phyloP scores from a whole-genome alignment of 2,797 vertebrate genomes.

The Orientallactaga sibirica region DNA sequence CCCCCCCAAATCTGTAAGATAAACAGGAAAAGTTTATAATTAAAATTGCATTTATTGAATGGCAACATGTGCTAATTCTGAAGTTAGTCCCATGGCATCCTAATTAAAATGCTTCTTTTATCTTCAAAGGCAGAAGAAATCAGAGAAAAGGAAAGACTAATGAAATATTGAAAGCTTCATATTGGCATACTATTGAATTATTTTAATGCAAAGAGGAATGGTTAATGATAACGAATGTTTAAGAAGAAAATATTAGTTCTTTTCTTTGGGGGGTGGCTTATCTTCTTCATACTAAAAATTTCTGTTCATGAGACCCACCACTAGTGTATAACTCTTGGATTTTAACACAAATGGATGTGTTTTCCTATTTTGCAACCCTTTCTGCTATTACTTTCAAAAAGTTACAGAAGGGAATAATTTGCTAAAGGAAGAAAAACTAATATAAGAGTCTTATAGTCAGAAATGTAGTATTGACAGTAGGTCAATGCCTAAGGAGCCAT shows the following conservation, averaged over 20 bases:
- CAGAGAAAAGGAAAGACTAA: constrained; percentile 75
- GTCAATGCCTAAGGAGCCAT: background rate
- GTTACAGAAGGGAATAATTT: background rate
- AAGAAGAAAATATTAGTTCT: constrained; percentile 52
- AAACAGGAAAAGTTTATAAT: constrained; percentile 78
- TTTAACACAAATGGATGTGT: background rate
- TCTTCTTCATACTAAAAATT: constrained; percentile 41
- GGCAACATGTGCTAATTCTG: constrained; percentile 75
- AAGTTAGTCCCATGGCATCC: constrained; percentile 81
- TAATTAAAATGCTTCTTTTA: constrained; percentile 83
- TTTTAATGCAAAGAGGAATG: constrained; percentile 75
- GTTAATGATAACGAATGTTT: constrained; percentile 67
- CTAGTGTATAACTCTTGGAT: constrained; percentile 36
- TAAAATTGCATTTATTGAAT: constrained; percentile 75
- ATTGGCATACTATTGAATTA: constrained; percentile 74
- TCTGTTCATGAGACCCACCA: constrained; percentile 45
- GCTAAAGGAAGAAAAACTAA: constrained; percentile 16
- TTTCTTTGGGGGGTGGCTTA: constrained; percentile 10
- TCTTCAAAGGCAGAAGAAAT: constrained; percentile 81
- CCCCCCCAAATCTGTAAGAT: constrained; percentile 62
- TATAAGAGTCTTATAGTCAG: constrained; percentile 50
- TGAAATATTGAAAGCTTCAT: constrained; percentile 83
- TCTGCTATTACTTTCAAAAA: background rate
- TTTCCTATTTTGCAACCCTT: background rate
- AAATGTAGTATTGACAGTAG: constrained; percentile 7